phyloP scores from a whole-genome alignment of 2,888 invertebrate species.

The Strigamia maritima region DNA sequence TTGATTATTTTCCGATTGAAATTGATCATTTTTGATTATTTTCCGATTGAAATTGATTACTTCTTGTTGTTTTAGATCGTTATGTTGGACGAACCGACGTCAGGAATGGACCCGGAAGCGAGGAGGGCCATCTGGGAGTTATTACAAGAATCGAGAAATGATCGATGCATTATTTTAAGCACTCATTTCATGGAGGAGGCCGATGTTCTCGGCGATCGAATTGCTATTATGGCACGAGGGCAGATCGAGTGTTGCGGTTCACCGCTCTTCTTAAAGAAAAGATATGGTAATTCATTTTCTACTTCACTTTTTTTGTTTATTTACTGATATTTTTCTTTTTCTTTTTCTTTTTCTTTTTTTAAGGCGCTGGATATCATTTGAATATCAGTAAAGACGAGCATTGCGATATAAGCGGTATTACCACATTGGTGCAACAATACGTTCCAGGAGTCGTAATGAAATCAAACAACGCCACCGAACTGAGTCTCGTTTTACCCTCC shows the following conservation, averaged over 20 bases:
- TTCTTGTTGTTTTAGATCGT: neutral
- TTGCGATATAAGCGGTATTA: neutral
- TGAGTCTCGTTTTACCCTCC: neutral
- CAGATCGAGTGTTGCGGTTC: constrained; percentile 73
- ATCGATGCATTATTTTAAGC: constrained; percentile 76
- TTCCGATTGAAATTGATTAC: neutral
- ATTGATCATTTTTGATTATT: too few relatives aligned
- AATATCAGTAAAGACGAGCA: constrained; percentile 59
- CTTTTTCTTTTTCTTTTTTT: neutral
- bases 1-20: neutral
- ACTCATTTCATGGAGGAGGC: constrained; percentile 97
- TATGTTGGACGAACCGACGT: constrained; percentile 26
- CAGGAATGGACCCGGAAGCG: constrained; percentile 11
- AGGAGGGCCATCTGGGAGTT: constrained; percentile 54
- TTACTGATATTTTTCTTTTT: neutral
- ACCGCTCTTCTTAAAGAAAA: constrained; percentile 73
- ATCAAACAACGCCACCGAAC: neutral
- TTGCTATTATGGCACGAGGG: constrained; percentile 79
- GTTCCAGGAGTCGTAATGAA: neutral
- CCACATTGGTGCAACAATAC: neutral
- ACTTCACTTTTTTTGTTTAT: neutral
- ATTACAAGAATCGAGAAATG: constrained; percentile 51
- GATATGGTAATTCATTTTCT: constrained; percentile 50
- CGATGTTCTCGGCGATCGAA: constrained; percentile 83
- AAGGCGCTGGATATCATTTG: constrained; percentile 71